Conservation (phyloP, 2,113 vertebrate genomes). For the Vulpes vulpes region DNA sequence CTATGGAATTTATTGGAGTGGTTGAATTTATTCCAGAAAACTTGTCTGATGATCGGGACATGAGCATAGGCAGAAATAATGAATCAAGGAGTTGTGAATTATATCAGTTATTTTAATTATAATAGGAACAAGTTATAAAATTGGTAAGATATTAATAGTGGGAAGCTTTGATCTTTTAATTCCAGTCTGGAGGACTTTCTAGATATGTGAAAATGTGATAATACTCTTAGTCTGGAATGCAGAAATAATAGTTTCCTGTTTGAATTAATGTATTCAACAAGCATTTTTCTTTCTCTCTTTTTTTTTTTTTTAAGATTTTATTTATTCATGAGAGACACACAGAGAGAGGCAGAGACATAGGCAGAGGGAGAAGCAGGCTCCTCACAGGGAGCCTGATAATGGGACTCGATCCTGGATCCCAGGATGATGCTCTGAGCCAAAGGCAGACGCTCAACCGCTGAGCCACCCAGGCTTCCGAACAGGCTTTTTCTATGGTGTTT, state of each 20-base stretch:
- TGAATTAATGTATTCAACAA: not conserved
- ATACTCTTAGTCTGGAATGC: not conserved
- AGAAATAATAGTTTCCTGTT: constrained; percentile 14
- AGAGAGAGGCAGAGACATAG: too few species aligned
- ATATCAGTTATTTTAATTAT: not conserved
- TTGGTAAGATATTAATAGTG: not conserved
- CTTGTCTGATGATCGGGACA: not conserved
- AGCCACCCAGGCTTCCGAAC: not conserved
- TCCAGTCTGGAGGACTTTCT: not conserved
- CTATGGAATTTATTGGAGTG: not conserved
- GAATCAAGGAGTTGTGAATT: not conserved
- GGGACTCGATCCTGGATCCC: too few species aligned
- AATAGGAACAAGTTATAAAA: not conserved
- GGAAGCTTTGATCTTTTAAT: not conserved
- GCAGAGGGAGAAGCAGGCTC: too few species aligned
- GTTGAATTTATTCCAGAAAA: constrained; percentile 20
- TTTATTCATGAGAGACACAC: too few species aligned
- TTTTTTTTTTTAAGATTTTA: too few species aligned
- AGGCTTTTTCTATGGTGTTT: not conserved
- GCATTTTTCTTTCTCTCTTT: not conserved
- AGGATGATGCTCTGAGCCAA: too few species aligned
- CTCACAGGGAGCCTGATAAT: too few species aligned
- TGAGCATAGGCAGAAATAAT: not conserved
- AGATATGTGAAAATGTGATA: not conserved
- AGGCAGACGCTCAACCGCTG: too few species aligned